phyloP scores from a whole-genome alignment of 2,888 invertebrate species.

The Phorcus lineatus region DNA sequence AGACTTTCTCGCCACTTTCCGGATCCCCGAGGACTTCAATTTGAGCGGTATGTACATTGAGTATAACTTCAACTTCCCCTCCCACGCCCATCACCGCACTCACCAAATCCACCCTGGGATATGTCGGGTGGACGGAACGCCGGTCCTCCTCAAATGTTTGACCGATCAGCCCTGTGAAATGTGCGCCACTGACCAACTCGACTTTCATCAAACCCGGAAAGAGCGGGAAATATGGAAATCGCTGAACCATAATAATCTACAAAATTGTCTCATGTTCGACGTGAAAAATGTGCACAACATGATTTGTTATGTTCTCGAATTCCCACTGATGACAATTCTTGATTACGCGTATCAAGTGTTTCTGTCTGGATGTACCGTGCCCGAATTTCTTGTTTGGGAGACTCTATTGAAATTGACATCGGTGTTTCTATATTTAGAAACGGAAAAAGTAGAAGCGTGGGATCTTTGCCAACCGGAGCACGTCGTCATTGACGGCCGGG shows the following conservation, averaged over 20 bases:
- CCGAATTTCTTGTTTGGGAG: constrained; percentile 63
- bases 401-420: constrained; percentile 59
- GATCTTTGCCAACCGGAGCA: constrained; percentile 62
- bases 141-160: constrained; percentile 58
- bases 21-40: constrained; percentile 66
- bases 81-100: constrained; percentile 60
- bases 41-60: constrained; percentile 60
- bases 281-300: constrained; percentile 52
- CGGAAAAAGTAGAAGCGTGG: constrained; percentile 51
- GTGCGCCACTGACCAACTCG: constrained; percentile 32
- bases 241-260: constrained; percentile 61
- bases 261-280: constrained; percentile 61
- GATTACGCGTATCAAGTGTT: constrained; percentile 60
- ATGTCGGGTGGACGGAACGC: constrained; percentile 52
- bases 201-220: constrained; percentile 29
- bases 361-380: constrained; percentile 51
- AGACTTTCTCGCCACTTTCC: constrained; percentile 60
- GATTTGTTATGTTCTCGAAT: constrained; percentile 64
- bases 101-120: constrained; percentile 62
- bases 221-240: constrained; percentile 61
- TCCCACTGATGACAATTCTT: constrained; percentile 63
- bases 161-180: constrained; percentile 43
- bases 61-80: constrained; percentile 65
- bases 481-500: constrained; percentile 53
- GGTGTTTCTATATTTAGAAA: constrained; percentile 58